Conservation (phyloP, 2,797 vertebrate species). For the Schizopygopsis malacanthus region DNA sequence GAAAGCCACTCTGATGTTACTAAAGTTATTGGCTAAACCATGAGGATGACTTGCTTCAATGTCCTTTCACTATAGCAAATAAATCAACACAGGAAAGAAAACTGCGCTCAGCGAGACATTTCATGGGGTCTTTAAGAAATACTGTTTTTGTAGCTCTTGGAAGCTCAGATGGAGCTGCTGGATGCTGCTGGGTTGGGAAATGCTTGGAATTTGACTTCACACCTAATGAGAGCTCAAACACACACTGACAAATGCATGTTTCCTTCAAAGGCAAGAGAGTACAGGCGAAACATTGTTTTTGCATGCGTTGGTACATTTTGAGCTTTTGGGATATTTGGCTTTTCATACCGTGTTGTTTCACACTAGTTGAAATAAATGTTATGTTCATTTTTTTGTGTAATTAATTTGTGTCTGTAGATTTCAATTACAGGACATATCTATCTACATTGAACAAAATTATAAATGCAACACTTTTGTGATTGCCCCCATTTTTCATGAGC, state of each 20-base stretch:
- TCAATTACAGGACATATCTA: not conserved
- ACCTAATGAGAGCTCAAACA: slow-evolving; percentile 35
- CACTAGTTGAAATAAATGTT: not conserved
- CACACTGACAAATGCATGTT: slow-evolving; percentile 29
- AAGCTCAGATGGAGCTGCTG: slow-evolving; percentile 30
- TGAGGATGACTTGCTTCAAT: not conserved
- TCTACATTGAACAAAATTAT: no score
- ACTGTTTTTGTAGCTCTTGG: slow-evolving; percentile 46
- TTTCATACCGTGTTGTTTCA: not conserved
- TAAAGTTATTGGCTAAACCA: not conserved
- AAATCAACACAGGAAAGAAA: not conserved
- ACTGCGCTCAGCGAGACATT: not conserved
- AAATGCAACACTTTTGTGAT: no score
- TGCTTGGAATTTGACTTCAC: slow-evolving; percentile 47
- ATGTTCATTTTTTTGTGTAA: no score
- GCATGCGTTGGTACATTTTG: not conserved
- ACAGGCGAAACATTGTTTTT: not conserved
- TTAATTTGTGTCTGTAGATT: not conserved
- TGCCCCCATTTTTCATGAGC: no score
- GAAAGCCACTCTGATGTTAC: not conserved
- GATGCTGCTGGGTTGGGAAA: slow-evolving; percentile 37
- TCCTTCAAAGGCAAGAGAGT: slow-evolving; percentile 15
- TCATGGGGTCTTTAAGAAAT: slow-evolving; percentile 6
- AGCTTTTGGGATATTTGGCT: not conserved
- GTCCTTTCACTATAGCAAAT: not conserved